Conservation (phyloP, 2,888 invertebrate genomes). For the Troilus luridus region DNA sequence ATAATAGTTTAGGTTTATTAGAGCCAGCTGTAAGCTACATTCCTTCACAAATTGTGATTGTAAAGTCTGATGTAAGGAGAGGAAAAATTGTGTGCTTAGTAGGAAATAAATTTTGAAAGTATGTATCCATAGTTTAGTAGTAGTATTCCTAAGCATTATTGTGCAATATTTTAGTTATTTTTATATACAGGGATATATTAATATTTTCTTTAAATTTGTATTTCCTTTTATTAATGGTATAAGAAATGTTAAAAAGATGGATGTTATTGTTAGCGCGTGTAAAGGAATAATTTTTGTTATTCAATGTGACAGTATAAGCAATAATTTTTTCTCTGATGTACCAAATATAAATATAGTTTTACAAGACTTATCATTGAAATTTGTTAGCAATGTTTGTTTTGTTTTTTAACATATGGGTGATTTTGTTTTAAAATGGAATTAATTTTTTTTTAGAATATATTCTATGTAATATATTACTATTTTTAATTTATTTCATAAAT, state of each 20-base stretch:
- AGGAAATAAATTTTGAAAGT: background rate
- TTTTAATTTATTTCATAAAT: background rate
- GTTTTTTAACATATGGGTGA: background rate
- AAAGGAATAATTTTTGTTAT: background rate
- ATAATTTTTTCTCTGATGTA: constrained; percentile 43
- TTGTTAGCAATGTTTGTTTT: background rate
- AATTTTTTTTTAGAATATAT: background rate
- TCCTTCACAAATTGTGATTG: constrained; percentile 42
- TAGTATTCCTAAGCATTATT: background rate
- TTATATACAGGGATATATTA: constrained; percentile 40
- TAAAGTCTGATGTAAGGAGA: constrained; percentile 6
- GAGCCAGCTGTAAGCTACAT: constrained; percentile 43
- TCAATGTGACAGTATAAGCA: constrained; percentile 6
- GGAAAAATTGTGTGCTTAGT: constrained; percentile 42
- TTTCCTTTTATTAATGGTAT: background rate
- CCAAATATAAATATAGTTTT: constrained; percentile 50
- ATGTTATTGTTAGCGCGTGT: background rate
- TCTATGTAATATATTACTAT: background rate
- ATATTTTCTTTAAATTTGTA: background rate
- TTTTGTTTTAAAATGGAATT: constrained; percentile 34
- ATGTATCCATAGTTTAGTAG: constrained; percentile 1
- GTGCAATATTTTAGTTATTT: constrained; percentile 47
- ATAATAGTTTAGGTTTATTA: constrained; percentile 22
- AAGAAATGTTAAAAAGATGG: background rate
- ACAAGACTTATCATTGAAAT: constrained; percentile 30